Percentiles rank a stretch among this genome's conserved stretches.
Conservation (phyloP, 1,140 invertebrate species). For the Tetramorium alpestre region DNA sequence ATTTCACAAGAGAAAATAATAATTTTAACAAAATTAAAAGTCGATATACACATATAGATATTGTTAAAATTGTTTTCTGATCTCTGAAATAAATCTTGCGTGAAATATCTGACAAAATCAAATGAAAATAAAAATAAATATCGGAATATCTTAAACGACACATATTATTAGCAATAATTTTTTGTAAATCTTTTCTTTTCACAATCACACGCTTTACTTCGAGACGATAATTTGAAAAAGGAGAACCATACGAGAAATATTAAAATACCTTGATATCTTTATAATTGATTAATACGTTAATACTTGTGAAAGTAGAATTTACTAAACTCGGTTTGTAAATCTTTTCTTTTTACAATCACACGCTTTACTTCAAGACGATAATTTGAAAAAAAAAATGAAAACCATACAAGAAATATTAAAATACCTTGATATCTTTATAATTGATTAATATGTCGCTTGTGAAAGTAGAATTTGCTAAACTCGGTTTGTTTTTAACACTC, state of each 20-base stretch:
- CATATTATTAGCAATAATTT: background rate
- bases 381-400: background rate
- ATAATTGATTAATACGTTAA: slow-evolving; percentile 90
- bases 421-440: slow-evolving; percentile 93
- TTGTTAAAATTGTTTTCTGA: background rate
- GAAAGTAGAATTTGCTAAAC: slow-evolving; percentile 92
- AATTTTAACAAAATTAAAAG: background rate
- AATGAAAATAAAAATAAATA: background rate
- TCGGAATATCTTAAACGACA: background rate
- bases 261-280: slow-evolving; percentile 92
- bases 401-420: background rate
- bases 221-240: background rate
- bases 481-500: slow-evolving; percentile 95
- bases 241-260: background rate
- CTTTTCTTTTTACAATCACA: background rate
- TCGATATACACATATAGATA: background rate
- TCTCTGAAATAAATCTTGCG: background rate
- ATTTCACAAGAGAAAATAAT: slow-evolving; percentile 71
- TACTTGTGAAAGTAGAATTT: slow-evolving; percentile 92
- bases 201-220: background rate
- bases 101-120: background rate
- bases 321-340: slow-evolving; percentile 88
- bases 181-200: background rate
- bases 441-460: slow-evolving; percentile 90
- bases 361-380: background rate